Percentiles rank a stretch among this genome's conserved stretches.
These are phyloP conservation scores for Stegophylla sp. DNA, from an alignment of 2,888 invertebrate genomes.

Conservation along the genomic window DNA sequence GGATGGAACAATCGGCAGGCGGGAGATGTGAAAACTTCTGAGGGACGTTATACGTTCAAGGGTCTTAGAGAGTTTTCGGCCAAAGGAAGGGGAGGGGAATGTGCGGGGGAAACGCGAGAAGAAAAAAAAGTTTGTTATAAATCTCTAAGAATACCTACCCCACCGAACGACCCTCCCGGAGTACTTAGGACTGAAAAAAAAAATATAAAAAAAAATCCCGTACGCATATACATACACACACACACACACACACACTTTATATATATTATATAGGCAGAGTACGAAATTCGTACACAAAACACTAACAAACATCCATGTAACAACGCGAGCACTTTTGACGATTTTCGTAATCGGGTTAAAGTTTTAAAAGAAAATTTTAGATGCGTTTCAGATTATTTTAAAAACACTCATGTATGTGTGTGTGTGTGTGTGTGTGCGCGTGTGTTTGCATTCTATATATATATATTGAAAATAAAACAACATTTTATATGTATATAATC, in stretches of 20 bases:
- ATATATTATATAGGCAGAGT: too few species aligned
- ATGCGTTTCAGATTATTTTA: constrained; percentile 27
- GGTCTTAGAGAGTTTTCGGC: constrained; percentile 23
- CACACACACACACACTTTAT: too few species aligned
- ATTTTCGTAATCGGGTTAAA: constrained; percentile 52
- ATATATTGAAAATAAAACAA: too few species aligned
- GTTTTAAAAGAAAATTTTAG: constrained; percentile 43
- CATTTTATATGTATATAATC: background rate
- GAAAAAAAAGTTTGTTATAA: constrained; percentile 54
- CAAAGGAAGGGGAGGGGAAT: background rate
- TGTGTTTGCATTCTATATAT: background rate
- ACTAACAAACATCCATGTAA: background rate
- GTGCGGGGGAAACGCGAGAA: background rate
- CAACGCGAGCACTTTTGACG: constrained; percentile 37
- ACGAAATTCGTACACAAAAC: constrained; percentile 40
- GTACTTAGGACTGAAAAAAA: constrained; percentile 41
- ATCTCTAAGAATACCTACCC: constrained; percentile 42
- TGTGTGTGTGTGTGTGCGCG: background rate
- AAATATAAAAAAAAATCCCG: background rate
- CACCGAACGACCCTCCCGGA: constrained; percentile 6
- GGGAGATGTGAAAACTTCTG: constrained; percentile 39
- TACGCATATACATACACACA: too few species aligned
- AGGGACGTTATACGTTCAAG: constrained; percentile 19
- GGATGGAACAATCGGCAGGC: constrained; percentile 52
- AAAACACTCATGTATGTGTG: background rate